These are phyloP conservation scores for Metopolophium dirhodum DNA, from an alignment of 1,140 invertebrate genomes.

Conservation along the genomic window DNA sequence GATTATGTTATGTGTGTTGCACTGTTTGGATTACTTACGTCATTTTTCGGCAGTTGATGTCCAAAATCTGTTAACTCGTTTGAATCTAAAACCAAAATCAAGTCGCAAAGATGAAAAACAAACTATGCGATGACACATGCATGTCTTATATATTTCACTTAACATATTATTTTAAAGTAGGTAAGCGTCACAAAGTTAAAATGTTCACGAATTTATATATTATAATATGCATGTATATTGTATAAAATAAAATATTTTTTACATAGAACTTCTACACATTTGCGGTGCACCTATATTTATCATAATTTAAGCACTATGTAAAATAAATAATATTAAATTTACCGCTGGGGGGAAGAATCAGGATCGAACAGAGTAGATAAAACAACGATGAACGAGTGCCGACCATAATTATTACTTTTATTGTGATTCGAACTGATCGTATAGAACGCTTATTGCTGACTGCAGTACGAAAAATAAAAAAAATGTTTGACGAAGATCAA, in stretches of 20 bases:
- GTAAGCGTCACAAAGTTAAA: background rate
- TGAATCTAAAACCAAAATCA: constrained; percentile 30
- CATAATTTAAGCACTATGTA: background rate
- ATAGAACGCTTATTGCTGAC: constrained; percentile 44
- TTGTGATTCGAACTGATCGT: constrained; percentile 42
- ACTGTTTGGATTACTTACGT: background rate
- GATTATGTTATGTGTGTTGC: background rate
- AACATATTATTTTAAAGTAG: background rate
- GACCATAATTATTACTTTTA: constrained; percentile 28
- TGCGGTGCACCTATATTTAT: background rate
- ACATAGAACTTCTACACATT: background rate
- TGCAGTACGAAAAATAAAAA: constrained; percentile 48
- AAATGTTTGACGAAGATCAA: constrained; percentile 53
- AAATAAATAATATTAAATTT: background rate
- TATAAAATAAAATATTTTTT: background rate
- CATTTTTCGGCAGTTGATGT: background rate
- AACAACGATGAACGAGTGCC: background rate
- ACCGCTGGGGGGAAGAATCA: background rate
- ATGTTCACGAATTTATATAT: too few relatives aligned
- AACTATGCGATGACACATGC: background rate
- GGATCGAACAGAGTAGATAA: background rate
- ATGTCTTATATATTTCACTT: background rate
- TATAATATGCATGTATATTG: too few relatives aligned
- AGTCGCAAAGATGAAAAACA: background rate
- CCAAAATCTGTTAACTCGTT: background rate